A percentile compares a stretch with the other conserved stretches of the same genome.
These are phyloP conservation scores for Burhinus oedicnemus DNA, from an alignment of 2,113 vertebrate species.

Conservation along the genomic window DNA sequence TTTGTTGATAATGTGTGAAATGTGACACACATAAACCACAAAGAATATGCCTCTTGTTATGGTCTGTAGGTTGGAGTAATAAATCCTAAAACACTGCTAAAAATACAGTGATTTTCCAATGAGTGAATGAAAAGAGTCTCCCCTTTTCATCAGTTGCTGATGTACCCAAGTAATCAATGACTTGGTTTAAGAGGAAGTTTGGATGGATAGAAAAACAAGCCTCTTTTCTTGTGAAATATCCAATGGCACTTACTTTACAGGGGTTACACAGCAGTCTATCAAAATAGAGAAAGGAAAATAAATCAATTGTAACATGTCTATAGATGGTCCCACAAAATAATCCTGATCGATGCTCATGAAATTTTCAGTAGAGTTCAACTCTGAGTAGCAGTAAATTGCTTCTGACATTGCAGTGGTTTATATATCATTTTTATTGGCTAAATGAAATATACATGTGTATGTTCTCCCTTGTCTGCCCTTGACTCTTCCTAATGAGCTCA, in stretches of 20 bases:
- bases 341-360: slow-evolving; percentile 26
- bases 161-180: not conserved
- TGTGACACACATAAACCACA: not conserved
- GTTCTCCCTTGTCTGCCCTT: not conserved
- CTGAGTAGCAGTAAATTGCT: slow-evolving; percentile 29
- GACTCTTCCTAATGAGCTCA: slow-evolving; percentile 3
- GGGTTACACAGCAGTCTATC: not conserved
- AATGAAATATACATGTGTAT: slow-evolving; percentile 24
- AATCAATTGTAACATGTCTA: slow-evolving; percentile 17
- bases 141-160: not conserved
- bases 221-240: not conserved
- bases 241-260: not conserved
- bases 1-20: not conserved
- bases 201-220: not conserved
- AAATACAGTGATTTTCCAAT: not conserved
- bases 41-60: not conserved
- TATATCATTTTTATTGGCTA: slow-evolving; percentile 27
- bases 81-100: not conserved
- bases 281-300: slow-evolving; percentile 9
- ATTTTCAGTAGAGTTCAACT: slow-evolving; percentile 33
- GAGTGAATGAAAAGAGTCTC: not conserved
- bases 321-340: slow-evolving; percentile 37
- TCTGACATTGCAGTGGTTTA: slow-evolving; percentile 25
- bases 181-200: not conserved
- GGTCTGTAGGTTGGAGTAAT: not conserved